phyloP scores from a whole-genome alignment of 2,113 vertebrate genomes.

The Pongo pygmaeus region DNA sequence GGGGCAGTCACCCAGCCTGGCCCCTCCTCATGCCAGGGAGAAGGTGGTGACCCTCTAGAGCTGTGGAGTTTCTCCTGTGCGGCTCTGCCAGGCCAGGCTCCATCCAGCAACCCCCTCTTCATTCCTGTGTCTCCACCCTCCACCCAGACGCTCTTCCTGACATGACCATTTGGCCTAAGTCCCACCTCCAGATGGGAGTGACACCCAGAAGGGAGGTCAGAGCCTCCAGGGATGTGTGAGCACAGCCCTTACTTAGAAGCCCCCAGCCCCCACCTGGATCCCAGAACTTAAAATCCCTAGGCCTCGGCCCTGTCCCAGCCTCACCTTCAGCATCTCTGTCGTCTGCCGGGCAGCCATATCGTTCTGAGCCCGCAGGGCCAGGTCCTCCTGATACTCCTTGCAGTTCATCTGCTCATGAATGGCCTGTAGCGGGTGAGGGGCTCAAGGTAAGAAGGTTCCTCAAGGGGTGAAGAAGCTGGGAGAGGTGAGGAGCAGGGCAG shows the following conservation, averaged over 20 bases:
- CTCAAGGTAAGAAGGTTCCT: neutral
- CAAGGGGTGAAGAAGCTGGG: too few species aligned
- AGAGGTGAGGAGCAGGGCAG: neutral
- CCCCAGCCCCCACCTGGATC: fast-evolving
- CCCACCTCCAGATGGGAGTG: neutral
- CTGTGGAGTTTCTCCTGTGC: fast-evolving
- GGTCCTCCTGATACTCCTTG: slow-evolving; percentile 92
- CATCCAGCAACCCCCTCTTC: neutral
- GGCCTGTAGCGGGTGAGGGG: slow-evolving; percentile 79
- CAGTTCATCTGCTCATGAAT: slow-evolving; percentile 91
- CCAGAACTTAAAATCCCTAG: neutral
- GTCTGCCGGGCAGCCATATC: slow-evolving; percentile 89
- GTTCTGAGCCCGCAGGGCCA: slow-evolving; percentile 87
- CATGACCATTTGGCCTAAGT: neutral
- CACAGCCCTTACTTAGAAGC: neutral
- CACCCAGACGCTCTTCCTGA: too few species aligned
- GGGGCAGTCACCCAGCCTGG: neutral
- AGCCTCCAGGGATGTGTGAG: neutral
- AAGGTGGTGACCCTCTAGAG: neutral
- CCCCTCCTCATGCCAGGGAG: fast-evolving
- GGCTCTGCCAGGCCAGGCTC: neutral
- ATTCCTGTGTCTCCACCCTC: neutral
- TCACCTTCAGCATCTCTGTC: slow-evolving; percentile 87
- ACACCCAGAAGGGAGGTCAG: too few species aligned
- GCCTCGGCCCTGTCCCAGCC: neutral